Base-by-base conservation (phyloP, 2,113 vertebrate genomes). In the Polypterus senegalus region DNA sequence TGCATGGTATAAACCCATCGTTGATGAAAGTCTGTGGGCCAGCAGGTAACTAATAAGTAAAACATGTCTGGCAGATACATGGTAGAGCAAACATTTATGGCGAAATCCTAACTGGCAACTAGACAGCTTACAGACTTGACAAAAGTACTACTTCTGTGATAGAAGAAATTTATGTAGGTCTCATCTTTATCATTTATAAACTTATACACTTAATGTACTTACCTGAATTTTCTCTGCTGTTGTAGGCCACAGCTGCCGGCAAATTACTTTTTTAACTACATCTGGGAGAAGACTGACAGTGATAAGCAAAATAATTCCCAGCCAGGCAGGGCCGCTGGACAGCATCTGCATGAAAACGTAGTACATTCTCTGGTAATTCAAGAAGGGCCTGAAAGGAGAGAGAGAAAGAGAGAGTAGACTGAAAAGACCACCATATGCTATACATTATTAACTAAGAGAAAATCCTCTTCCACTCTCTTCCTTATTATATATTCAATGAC, bases 321-420 rank as follows among this genome's bases (percentile, higher is more conserved):
- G 83, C 96, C 96, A 99, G 0, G 92, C 93, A 0, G 96, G 94
- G 53, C 93, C 96, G 3, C 93, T 93, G 62, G 93, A 93, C 67
- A 99, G 69, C 93, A 97, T 94, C 82, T 94, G 92, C 72, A 99
- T 89, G 80, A 99, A 99, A 63, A 99, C 92, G 0, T 96, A 97
- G 85, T 99, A 97, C 94, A 99, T 99, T 79, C 94, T 86, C 82
- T 98, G 96, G 73, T 97, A 97, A 82, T 88, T 96, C 75, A 99
- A 89, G 85, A 99, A 98, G 3, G 96, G 96, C 96, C 96, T 99
- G 70, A 2, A 7, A 62, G 3, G 27, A 27, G 27, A 27, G 27
- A 27, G 27, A 27, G 27, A 27, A 2, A 27, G 27, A 27, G 27
- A 1, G 27, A 27, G 27, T 27, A 27, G 27, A 27, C 27, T 27